A percentile compares a stretch with the other conserved stretches of the same genome.
phyloP scores from a whole-genome alignment of 2,797 vertebrate genomes.

The Artibeus jamaicensis region DNA sequence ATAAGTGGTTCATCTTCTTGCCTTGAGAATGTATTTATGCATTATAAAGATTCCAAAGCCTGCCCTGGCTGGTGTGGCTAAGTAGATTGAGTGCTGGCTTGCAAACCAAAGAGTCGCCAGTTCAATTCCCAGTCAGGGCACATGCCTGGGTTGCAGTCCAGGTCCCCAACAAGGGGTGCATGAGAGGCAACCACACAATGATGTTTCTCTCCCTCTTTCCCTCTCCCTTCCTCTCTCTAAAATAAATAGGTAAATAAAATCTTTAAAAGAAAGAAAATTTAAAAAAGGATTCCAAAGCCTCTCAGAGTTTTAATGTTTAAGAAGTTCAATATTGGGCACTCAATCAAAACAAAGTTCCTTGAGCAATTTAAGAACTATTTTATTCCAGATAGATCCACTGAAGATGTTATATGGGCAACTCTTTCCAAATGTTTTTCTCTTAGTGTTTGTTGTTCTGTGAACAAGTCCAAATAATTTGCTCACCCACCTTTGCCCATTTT shows the following conservation, averaged over 20 bases:
- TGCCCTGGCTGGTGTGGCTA: too few relatives aligned
- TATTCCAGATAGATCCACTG: not conserved
- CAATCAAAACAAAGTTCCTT: slow-evolving; percentile 23
- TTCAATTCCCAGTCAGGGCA: too few relatives aligned
- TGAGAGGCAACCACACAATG: too few relatives aligned
- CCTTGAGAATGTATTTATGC: not conserved
- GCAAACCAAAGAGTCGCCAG: too few relatives aligned
- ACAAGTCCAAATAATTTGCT: not conserved
- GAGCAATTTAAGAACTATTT: slow-evolving; percentile 38
- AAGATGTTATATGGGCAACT: not conserved
- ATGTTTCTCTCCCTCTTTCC: too few relatives aligned
- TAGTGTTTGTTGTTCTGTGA: slow-evolving; percentile 9
- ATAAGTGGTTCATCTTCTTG: not conserved
- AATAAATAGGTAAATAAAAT: too few relatives aligned
- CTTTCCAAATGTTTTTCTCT: not conserved
- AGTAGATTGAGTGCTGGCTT: too few relatives aligned
- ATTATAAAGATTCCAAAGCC: slow-evolving; percentile 14
- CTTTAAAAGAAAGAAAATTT: too few relatives aligned
- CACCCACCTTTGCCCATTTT: not conserved
- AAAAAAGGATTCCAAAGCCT: not conserved
- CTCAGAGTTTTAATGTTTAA: not conserved
- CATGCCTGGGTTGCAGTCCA: too few relatives aligned
- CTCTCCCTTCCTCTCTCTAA: too few relatives aligned
- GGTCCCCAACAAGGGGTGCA: too few relatives aligned
- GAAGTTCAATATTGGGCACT: not conserved